A percentile compares a stretch with the other conserved stretches of the same genome.
These are phyloP conservation scores for Balanococcus diminutus DNA, from an alignment of 2,888 invertebrate genomes.

Conservation along the genomic window DNA sequence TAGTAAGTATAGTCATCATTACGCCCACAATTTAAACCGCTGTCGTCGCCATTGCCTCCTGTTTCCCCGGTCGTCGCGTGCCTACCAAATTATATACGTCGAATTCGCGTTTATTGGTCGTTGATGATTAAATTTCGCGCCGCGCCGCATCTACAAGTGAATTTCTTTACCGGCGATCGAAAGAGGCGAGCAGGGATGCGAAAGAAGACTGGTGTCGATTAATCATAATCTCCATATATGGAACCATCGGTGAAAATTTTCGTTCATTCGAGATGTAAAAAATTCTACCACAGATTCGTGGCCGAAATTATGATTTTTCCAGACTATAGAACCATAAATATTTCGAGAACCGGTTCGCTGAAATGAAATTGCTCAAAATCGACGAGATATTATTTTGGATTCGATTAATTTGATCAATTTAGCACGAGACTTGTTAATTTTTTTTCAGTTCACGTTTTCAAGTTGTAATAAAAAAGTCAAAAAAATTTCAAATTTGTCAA, in stretches of 20 bases:
- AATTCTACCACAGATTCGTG: no score
- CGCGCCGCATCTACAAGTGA: not conserved
- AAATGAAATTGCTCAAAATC: no score
- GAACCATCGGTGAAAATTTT: not conserved
- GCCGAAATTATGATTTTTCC: no score
- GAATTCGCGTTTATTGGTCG: not conserved
- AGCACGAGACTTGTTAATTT: no score
- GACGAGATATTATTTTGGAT: no score
- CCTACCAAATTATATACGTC: not conserved
- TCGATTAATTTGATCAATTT: no score
- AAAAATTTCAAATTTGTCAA: no score
- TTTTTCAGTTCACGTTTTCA: no score
- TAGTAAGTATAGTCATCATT: slow-evolving; percentile 31
- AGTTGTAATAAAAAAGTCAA: no score
- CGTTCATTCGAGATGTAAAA: not conserved
- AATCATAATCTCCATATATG: not conserved
- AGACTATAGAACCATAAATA: no score
- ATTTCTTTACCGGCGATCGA: not conserved
- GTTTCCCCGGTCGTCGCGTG: slow-evolving; percentile 2
- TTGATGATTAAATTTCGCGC: not conserved
- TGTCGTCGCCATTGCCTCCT: not conserved
- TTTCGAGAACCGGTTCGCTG: no score
- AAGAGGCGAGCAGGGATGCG: not conserved
- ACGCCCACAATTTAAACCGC: slow-evolving; percentile 23
- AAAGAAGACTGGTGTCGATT: not conserved